Conservation (phyloP, 2,888 invertebrate species). For the Drosophila cracens region DNA sequence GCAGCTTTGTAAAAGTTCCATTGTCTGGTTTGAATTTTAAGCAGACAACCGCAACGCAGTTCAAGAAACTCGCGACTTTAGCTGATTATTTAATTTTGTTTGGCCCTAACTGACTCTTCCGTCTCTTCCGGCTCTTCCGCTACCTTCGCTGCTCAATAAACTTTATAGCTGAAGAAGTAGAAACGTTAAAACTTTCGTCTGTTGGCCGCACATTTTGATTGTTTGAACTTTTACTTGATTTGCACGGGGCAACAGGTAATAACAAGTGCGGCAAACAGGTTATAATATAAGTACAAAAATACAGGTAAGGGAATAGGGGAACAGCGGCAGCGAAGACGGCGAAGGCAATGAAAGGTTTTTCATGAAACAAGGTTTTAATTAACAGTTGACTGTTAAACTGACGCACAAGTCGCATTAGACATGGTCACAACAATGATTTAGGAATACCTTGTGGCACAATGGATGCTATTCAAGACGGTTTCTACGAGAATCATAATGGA, state of each 20-base stretch:
- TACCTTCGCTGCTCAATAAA: neutral
- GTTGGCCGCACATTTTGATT: slow-evolving; percentile 31
- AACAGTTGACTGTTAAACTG: slow-evolving; percentile 44
- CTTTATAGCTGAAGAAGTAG: slow-evolving; percentile 39
- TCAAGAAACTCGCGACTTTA: slow-evolving; percentile 64
- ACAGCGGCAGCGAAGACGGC: neutral
- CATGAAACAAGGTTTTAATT: slow-evolving; percentile 42
- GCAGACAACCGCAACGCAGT: slow-evolving; percentile 47
- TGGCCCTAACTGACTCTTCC: neutral
- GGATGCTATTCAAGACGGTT: slow-evolving; percentile 1
- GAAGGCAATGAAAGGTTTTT: neutral
- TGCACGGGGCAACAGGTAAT: slow-evolving; percentile 44
- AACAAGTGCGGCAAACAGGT: slow-evolving; percentile 50
- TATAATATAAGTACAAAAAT: slow-evolving; percentile 10
- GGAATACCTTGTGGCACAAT: neutral
- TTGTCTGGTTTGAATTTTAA: slow-evolving; percentile 64
- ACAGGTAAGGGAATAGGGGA: neutral
- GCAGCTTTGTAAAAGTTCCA: slow-evolving; percentile 23
- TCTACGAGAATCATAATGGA: neutral
- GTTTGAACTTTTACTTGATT: slow-evolving; percentile 44
- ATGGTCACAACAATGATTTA: slow-evolving; percentile 14
- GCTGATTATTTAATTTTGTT: slow-evolving; percentile 55
- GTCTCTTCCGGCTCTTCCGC: no score
- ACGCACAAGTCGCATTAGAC: slow-evolving; percentile 32
- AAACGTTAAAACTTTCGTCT: slow-evolving; percentile 48